These are phyloP conservation scores for Rhopalosiphum maidis DNA, from an alignment of 1,140 invertebrate species.

Conservation along the genomic window DNA sequence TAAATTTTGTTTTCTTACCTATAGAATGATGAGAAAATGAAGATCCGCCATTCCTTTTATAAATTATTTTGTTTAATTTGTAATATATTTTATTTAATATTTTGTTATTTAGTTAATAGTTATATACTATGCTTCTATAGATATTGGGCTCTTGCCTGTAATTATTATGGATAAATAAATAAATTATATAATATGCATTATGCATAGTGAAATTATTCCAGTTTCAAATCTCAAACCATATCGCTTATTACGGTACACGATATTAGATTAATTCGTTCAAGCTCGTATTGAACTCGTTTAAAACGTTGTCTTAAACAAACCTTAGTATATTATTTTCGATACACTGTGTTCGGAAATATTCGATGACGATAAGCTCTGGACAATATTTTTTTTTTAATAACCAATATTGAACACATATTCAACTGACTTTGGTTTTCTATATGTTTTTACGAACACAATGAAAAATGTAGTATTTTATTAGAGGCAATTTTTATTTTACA, in stretches of 20 bases:
- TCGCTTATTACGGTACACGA: background rate
- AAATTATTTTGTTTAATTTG: too few relatives aligned
- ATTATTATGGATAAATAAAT: too few relatives aligned
- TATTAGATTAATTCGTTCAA: background rate
- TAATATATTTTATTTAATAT: too few relatives aligned
- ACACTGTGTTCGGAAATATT: background rate
- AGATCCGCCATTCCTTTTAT: too few relatives aligned
- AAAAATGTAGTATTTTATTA: background rate
- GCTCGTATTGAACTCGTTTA: background rate
- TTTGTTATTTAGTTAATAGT: too few relatives aligned
- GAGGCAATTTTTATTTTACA: background rate
- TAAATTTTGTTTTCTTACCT: too few relatives aligned
- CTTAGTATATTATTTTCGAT: background rate
- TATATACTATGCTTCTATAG: too few relatives aligned
- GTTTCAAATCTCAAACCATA: too few relatives aligned
- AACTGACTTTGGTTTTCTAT: background rate
- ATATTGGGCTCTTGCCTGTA: too few relatives aligned
- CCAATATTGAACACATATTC: background rate
- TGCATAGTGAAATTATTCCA: background rate
- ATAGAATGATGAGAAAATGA: too few relatives aligned
- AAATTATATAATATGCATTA: background rate
- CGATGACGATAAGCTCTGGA: background rate
- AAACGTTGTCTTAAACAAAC: background rate
- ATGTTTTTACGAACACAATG: background rate
- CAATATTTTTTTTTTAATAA: background rate